Percentiles rank a stretch among this genome's conserved stretches.
Conservation (phyloP, 1,140 invertebrate species). For the Helicoverpa armigera region DNA sequence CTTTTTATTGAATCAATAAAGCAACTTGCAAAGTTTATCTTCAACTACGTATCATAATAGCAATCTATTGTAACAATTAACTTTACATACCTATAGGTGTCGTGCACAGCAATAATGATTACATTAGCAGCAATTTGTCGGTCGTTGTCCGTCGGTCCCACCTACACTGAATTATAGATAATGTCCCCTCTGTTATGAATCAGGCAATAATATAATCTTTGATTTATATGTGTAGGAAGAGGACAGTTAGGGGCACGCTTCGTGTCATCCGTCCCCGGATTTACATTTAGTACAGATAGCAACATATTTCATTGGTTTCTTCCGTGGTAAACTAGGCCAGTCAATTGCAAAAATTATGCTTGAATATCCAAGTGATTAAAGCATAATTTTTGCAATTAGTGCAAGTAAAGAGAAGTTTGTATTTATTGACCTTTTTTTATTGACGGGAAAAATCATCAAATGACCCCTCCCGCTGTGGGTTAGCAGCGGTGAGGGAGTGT, state of each 20-base stretch:
- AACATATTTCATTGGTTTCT: not conserved
- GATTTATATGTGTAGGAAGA: constrained; percentile 42
- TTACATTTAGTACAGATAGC: not conserved
- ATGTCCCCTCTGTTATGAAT: constrained; percentile 40
- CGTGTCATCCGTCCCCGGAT: constrained; percentile 19
- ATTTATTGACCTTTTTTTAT: no score
- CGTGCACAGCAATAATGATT: constrained; percentile 37
- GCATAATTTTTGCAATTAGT: no score
- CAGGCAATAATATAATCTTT: constrained; percentile 37
- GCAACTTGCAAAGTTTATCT: no score
- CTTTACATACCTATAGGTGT: constrained; percentile 6
- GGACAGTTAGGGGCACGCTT: constrained; percentile 20
- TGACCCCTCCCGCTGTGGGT: no score
- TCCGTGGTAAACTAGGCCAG: not conserved
- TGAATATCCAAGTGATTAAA: no score
- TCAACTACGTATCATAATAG: no score
- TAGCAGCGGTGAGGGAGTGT: no score
- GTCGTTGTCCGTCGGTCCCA: constrained; percentile 45
- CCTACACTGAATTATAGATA: constrained; percentile 48
- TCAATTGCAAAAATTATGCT: no score
- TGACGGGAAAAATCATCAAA: no score
- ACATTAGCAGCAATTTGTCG: constrained; percentile 47
- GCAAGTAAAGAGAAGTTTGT: no score
- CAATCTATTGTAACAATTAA: constrained; percentile 7
- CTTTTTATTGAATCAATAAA: no score